phyloP scores from a whole-genome alignment of 2,797 vertebrate species.

The Urophycis tenuis region DNA sequence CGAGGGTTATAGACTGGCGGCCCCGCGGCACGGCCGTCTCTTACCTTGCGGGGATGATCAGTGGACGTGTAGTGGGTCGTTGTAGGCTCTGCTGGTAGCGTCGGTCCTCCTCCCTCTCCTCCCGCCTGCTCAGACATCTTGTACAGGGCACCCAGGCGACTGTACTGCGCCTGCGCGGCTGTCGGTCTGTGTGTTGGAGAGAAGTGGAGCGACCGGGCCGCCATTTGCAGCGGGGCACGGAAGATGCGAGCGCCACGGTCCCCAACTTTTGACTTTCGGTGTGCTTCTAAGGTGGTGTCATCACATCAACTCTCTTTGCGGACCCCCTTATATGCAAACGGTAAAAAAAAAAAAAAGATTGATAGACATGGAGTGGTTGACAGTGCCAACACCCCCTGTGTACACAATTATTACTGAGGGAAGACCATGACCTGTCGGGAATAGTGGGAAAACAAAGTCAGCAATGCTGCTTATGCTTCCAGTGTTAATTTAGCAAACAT shows the following conservation, averaged over 20 bases:
- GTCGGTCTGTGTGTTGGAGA: constrained; percentile 28
- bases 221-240: constrained; percentile 73
- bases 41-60: constrained; percentile 69
- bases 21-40: constrained; percentile 41
- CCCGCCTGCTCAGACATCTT: constrained; percentile 95
- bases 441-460: too few species aligned
- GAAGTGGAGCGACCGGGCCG: constrained; percentile 38
- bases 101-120: constrained; percentile 84
- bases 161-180: constrained; percentile 74
- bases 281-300: too few species aligned
- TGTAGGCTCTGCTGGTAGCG: constrained; percentile 68
- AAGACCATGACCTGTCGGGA: too few species aligned
- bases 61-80: constrained; percentile 4
- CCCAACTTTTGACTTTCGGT: too few species aligned
- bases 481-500: too few species aligned
- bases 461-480: too few species aligned
- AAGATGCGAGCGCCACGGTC: background rate
- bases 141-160: constrained; percentile 75
- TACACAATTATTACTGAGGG: too few species aligned
- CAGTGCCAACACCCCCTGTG: too few species aligned
- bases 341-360: too few species aligned
- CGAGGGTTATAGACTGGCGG: constrained; percentile 39
- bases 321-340: too few species aligned
- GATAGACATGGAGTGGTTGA: too few species aligned
- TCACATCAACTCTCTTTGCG: too few species aligned